Conservation (phyloP, 2,888 invertebrate species). For the Clitarchus hookeri region DNA sequence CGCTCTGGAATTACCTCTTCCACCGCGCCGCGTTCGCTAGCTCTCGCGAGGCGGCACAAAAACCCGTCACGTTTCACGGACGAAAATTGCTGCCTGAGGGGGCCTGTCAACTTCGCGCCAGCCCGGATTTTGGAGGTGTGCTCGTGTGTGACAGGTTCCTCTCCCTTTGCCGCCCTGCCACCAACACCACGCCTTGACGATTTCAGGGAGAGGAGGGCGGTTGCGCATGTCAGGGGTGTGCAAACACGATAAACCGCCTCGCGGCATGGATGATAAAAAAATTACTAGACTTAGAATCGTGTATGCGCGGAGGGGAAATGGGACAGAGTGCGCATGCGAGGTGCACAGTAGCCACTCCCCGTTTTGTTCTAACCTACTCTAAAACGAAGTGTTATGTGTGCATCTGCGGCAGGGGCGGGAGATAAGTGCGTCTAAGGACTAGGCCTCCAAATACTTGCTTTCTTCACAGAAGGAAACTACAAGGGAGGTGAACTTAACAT, state of each 20-base stretch:
- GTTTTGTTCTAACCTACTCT: no score
- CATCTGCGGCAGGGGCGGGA: no score
- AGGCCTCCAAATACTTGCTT: no score
- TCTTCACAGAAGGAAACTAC: no score
- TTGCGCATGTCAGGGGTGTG: neutral
- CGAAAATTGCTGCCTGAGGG: slow-evolving; percentile 4
- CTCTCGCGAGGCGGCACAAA: slow-evolving; percentile 20
- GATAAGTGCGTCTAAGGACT: no score
- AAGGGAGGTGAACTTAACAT: no score
- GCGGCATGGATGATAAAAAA: slow-evolving; percentile 33
- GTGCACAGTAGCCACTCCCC: no score
- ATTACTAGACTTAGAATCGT: slow-evolving; percentile 22
- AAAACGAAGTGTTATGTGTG: no score
- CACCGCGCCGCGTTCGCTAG: slow-evolving; percentile 5
- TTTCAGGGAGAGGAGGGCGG: neutral
- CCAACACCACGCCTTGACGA: neutral
- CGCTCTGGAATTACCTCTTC: neutral
- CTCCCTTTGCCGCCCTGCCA: neutral
- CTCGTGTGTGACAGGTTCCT: neutral
- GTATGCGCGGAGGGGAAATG: slow-evolving; percentile 24
- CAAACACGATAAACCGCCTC: neutral
- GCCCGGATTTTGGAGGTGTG: neutral
- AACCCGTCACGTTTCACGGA: slow-evolving; percentile 4
- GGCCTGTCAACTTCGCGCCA: neutral
- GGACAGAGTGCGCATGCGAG: neutral